Base-by-base conservation (phyloP, 2,888 invertebrate species). In the Limnephilus rhombicus region DNA sequence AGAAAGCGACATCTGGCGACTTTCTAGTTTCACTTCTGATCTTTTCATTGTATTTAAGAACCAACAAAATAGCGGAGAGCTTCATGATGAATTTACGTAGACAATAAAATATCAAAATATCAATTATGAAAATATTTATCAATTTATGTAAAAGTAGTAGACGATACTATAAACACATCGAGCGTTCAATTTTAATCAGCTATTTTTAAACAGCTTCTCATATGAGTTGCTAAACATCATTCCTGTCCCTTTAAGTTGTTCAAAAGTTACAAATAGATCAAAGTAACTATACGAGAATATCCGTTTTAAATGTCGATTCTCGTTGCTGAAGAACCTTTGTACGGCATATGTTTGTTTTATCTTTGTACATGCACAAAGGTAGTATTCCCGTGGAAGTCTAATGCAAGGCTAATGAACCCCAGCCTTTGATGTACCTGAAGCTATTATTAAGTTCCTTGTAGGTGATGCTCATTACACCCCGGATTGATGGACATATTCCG, bases 401-500 rank as follows among this genome's bases (percentile, higher is more conserved):
- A 18, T 68, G 18, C 3, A 68, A 68, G 53, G 53, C 24, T 68
- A 68, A 68, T 24, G 53, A 68, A 68, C 53, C 53, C 24, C 53
- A 5, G 53, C 53, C 53, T 68, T 18, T 18, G 53, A 53, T 53
- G 53, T 53, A 53, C 53, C 53, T 49, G 49, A 49, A 49, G 49
- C 49, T 53, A 53, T 53, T 53, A 53, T 53, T 53, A 53, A 53
- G 53, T 53, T 53, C 53, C 53, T 53, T 18, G 31, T 83, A 34
- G 31, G 83, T 37, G 34, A 83, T 83, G 83, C 37, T 83, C 83
- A 83, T 83, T 31, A 83, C 83, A 37, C 37, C 34, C 37, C 37
- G 31, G 83, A 83, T 83, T 83, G 83, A 83, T 37, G 37, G 83
- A 83, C 83, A 24, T 37, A 37, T 83, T 83, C 31, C 34, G 24